Percentiles rank a stretch among this genome's conserved stretches.
phyloP scores from a whole-genome alignment of 2,888 invertebrate species.

The Meganola albula region DNA sequence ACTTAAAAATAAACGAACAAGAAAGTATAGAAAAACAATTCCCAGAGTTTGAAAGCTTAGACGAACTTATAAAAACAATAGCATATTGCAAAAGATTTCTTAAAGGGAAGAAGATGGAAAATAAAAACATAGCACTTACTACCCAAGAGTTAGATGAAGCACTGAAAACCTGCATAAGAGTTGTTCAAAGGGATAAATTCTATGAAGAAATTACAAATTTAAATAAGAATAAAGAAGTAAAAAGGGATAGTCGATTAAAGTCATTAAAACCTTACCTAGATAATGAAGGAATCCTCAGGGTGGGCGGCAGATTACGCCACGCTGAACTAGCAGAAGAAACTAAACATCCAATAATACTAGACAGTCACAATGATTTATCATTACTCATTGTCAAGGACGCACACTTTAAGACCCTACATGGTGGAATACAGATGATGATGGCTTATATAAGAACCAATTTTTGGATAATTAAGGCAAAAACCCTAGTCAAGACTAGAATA shows the following conservation, averaged over 20 bases:
- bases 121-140: neutral
- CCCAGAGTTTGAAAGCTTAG: slow-evolving; percentile 3
- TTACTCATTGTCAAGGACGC: neutral
- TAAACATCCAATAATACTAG: slow-evolving; percentile 6
- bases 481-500: neutral
- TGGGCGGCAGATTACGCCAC: slow-evolving; percentile 5
- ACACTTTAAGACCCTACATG: slow-evolving; percentile 3
- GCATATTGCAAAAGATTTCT: slow-evolving; percentile 5
- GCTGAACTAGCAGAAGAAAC: slow-evolving; percentile 3
- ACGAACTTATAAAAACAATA: slow-evolving; percentile 5
- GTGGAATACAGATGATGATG: slow-evolving; percentile 4
- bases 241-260: neutral
- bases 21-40: slow-evolving; percentile 1
- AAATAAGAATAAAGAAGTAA: neutral
- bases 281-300: neutral
- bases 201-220: neutral
- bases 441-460: neutral
- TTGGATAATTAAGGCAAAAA: slow-evolving; percentile 1
- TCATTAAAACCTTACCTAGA: slow-evolving; percentile 4
- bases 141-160: neutral
- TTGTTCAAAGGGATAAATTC: neutral
- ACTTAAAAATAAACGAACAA: slow-evolving; percentile 2
- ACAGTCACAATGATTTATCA: neutral
- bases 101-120: neutral
- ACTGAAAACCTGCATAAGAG: neutral